These are phyloP conservation scores for Flexamia atlantica DNA, from an alignment of 2,888 invertebrate genomes.

Conservation along the genomic window DNA sequence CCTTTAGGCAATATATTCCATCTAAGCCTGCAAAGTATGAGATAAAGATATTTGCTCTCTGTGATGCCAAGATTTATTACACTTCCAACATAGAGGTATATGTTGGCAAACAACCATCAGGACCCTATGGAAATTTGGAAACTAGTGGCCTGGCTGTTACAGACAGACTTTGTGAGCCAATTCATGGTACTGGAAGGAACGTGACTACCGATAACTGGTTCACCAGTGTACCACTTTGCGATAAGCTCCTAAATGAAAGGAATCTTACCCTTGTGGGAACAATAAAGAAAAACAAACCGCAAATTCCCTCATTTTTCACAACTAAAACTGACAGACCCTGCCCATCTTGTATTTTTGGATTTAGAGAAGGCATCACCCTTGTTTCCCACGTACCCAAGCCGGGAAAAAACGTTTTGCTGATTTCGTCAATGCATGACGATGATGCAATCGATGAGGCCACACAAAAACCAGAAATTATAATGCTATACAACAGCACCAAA, in stretches of 20 bases:
- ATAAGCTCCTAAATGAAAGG: conserved; percentile 58
- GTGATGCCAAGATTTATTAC: conserved; percentile 65
- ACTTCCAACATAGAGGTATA: conserved; percentile 67
- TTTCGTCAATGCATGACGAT: too few relatives aligned
- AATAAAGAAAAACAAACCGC: conserved; percentile 61
- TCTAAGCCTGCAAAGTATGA: conserved; percentile 72
- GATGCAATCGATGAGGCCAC: too few relatives aligned
- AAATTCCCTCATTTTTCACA: background rate
- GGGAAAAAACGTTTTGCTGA: too few relatives aligned
- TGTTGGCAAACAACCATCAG: conserved; percentile 66
- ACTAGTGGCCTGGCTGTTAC: conserved; percentile 65
- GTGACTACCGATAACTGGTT: conserved; percentile 71
- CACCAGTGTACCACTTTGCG: conserved; percentile 61
- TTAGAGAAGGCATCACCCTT: too few relatives aligned
- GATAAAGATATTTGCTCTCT: conserved; percentile 71
- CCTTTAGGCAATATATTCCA: conserved; percentile 70
- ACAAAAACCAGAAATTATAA: too few relatives aligned
- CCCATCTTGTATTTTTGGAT: too few relatives aligned
- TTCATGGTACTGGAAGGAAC: conserved; percentile 67
- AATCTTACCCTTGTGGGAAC: conserved; percentile 69
- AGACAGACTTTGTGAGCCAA: conserved; percentile 64
- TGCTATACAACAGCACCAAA: too few relatives aligned
- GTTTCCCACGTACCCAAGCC: too few relatives aligned
- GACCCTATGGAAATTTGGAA: conserved; percentile 63
- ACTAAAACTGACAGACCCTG: too few relatives aligned